Evolutionary conservation across 2,888 invertebrate genomes (phyloP).

Genomic region (Ferrisia virgata): DNA sequence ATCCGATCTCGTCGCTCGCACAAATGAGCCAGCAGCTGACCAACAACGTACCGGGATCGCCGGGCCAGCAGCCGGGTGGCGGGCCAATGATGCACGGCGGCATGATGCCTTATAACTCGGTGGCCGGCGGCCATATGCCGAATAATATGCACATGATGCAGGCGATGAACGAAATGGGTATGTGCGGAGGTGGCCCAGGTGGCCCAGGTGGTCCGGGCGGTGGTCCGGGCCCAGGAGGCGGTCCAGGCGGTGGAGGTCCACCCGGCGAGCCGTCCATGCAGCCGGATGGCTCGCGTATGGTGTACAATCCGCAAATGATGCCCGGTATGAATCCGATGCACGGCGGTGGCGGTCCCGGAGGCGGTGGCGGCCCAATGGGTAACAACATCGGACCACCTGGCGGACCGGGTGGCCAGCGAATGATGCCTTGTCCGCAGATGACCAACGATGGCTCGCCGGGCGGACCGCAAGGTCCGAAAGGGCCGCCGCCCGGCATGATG

Average conservation of each 20-base stretch:
- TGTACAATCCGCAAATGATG: constrained; percentile 34
- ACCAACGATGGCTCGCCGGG: constrained; percentile 49
- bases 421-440: constrained; percentile 28
- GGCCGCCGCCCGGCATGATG: constrained; percentile 55
- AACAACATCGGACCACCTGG: not conserved
- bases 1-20: constrained; percentile 88
- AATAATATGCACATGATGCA: constrained; percentile 54
- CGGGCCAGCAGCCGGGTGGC: constrained; percentile 58
- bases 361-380: not conserved
- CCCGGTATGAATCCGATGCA: constrained; percentile 31
- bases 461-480: constrained; percentile 48
- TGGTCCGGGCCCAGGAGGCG: not conserved
- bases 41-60: constrained; percentile 65
- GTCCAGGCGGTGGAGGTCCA: not conserved
- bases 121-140: constrained; percentile 5
- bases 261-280: constrained; percentile 11
- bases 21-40: constrained; percentile 93
- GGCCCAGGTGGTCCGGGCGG: not conserved
- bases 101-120: constrained; percentile 11
- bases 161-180: constrained; percentile 55
- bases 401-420: not conserved
- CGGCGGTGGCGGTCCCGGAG: not conserved
- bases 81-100: constrained; percentile 43
- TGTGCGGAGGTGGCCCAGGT: constrained; percentile 51
- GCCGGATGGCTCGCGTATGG: constrained; percentile 22